Percentiles rank a stretch among this genome's conserved stretches.
Conservation (phyloP, 23 tunicate genomes). For the Pegea sp. region DNA sequence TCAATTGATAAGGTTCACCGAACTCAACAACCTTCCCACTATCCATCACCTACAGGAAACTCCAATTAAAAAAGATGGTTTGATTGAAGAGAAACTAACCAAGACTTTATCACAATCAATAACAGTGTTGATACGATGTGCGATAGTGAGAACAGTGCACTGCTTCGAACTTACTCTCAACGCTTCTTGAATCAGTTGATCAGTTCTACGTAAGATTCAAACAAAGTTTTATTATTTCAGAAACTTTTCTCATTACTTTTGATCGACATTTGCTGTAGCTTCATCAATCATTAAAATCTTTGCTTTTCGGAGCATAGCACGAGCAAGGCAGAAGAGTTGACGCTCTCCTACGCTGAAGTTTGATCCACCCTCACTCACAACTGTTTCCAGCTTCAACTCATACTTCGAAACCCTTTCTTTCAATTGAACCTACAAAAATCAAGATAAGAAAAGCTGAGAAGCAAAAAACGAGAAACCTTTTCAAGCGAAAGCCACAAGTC, state of each 20-base stretch:
- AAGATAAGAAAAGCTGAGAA: background rate
- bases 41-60: conserved; percentile 26
- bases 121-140: conserved; percentile 78
- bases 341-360: conserved; percentile 93
- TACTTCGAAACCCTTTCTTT: conserved; percentile 27
- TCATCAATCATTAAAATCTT: conserved; percentile 83
- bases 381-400: conserved; percentile 32
- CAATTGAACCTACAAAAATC: conserved; percentile 32
- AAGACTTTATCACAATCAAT: conserved; percentile 72
- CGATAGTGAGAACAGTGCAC: conserved; percentile 85
- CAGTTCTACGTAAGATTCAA: conserved; percentile 19
- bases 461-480: too few species aligned
- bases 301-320: conserved; percentile 61
- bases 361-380: conserved; percentile 56
- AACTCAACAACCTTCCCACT: conserved; percentile 39
- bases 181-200: conserved; percentile 65
- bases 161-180: conserved; percentile 33
- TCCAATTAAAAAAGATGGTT: background rate
- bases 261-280: conserved; percentile 95
- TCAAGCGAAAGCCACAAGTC: conserved; percentile 65
- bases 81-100: conserved; percentile 13
- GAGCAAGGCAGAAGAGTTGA: conserved; percentile 86
- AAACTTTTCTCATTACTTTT: conserved; percentile 13
- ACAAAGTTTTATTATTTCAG: background rate
- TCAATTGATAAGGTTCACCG: conserved; percentile 29